Base-by-base conservation (phyloP, 2,888 invertebrate genomes). In the Crossocerus cetratus region DNA sequence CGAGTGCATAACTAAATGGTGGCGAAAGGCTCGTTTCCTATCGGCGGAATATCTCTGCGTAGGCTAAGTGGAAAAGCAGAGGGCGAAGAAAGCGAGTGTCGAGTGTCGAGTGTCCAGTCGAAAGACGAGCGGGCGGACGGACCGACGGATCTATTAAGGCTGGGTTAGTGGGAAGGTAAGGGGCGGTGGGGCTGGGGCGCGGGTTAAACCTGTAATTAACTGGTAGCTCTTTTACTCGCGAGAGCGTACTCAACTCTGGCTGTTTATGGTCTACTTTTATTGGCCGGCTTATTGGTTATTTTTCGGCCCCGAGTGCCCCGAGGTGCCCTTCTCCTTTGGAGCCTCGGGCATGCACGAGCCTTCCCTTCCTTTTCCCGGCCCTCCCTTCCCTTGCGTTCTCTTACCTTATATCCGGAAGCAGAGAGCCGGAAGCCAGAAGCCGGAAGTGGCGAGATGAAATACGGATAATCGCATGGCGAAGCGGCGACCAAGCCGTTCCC, bases 131-230 rank as follows among this genome's bases (percentile, higher is more conserved):
- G 61, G 73, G 77, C 74, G 83, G 82, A 83, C 83, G 88, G 87
- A 88, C 84, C 86, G 83, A 87, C 84, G 86, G 83, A 87, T 89
- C 88, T 88, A 89, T 89, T 87, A 86, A 85, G 85, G 81, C 76
- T 77, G 76, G 73, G 73, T 69, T 77, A 69, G 83, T 70, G 77
- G 76, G 82, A 81, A 74, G 75, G 76, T 75, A 78, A 79, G 78
- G 80, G 45, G 13, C 11, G n/a, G 14, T 2, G 45, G 16, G 45
- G 56, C 32, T 53, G 69, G 55, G 54, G 69, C 58, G 76, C 76
- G 80, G 86, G 83, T 86, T 83, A 85, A 86, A 85, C 90, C 89
- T 90, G 90, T 89, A 90, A 90, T 90, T 90, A 90, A 90, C 90
- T 89, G 87, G 90, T 90, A 89, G 90, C 89, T 86, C 85, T 83